Percentiles rank a stretch among this genome's conserved stretches.
phyloP scores from a whole-genome alignment of 2,888 invertebrate species.

The Gonocerus acuteangulatus region DNA sequence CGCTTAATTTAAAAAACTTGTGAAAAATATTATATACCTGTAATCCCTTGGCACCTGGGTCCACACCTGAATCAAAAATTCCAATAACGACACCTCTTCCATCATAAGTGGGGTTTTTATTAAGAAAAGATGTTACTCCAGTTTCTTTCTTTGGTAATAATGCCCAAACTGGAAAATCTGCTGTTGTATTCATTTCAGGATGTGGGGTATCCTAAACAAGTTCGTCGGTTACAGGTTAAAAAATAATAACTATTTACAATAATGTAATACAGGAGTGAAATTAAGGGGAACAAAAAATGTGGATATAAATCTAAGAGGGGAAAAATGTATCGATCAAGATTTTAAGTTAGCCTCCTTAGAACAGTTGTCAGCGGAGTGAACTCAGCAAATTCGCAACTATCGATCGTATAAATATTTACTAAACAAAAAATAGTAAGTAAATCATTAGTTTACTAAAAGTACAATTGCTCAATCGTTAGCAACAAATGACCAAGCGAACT shows the following conservation, averaged over 20 bases:
- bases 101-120: constrained; percentile 83
- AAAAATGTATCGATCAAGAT: constrained; percentile 14
- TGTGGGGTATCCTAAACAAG: background rate
- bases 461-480: too few relatives aligned
- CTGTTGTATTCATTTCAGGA: constrained; percentile 10
- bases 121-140: constrained; percentile 75
- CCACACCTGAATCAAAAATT: constrained; percentile 95
- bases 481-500: too few relatives aligned
- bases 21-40: constrained; percentile 56
- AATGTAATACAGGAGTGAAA: background rate
- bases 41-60: constrained; percentile 90
- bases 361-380: constrained; percentile 8
- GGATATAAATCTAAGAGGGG: constrained; percentile 8
- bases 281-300: background rate
- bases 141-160: constrained; percentile 92
- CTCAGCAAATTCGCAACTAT: constrained; percentile 18
- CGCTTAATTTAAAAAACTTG: constrained; percentile 29
- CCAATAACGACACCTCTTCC: constrained; percentile 87
- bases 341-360: background rate
- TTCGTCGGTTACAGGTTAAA: background rate
- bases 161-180: constrained; percentile 71
- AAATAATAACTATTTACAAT: background rate
- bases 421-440: too few relatives aligned
- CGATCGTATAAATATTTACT: constrained; percentile 1
- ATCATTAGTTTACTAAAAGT: too few relatives aligned